Conservation (phyloP, 2,888 invertebrate genomes). For the Drosophila diplacantha region DNA sequence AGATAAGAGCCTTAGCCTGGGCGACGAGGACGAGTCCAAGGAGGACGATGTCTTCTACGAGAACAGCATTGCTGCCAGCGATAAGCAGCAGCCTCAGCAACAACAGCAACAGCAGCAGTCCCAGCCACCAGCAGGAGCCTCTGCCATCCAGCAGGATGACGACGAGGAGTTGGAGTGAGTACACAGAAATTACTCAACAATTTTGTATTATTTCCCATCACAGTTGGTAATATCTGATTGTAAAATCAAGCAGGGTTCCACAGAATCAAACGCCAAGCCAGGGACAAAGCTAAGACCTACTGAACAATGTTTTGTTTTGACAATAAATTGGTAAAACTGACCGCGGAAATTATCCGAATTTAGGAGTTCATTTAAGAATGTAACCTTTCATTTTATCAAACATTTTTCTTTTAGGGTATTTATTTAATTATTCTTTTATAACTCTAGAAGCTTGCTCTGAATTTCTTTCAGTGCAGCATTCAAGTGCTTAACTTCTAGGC, state of each 20-base stretch:
- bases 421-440: neutral
- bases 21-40: conserved; percentile 76
- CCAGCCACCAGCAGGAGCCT: conserved; percentile 48
- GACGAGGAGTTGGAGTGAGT: conserved; percentile 81
- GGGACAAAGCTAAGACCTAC: neutral
- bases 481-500: conserved; percentile 18
- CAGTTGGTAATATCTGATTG: too few species aligned
- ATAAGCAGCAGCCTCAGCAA: conserved; percentile 51
- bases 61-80: conserved; percentile 82
- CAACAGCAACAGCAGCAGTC: conserved; percentile 46
- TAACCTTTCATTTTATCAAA: too few species aligned
- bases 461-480: conserved; percentile 4
- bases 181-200: neutral
- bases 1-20: conserved; percentile 79
- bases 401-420: too few species aligned
- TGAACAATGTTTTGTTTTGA: neutral
- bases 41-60: conserved; percentile 86
- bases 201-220: neutral
- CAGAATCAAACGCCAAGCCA: neutral
- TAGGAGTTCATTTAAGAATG: too few species aligned
- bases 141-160: conserved; percentile 77
- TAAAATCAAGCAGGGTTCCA: neutral
- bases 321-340: neutral
- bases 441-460: too few species aligned
- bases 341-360: neutral